Evolutionary conservation across 2,113 vertebrate species (phyloP).

Genomic region (Pelusios castaneus): DNA sequence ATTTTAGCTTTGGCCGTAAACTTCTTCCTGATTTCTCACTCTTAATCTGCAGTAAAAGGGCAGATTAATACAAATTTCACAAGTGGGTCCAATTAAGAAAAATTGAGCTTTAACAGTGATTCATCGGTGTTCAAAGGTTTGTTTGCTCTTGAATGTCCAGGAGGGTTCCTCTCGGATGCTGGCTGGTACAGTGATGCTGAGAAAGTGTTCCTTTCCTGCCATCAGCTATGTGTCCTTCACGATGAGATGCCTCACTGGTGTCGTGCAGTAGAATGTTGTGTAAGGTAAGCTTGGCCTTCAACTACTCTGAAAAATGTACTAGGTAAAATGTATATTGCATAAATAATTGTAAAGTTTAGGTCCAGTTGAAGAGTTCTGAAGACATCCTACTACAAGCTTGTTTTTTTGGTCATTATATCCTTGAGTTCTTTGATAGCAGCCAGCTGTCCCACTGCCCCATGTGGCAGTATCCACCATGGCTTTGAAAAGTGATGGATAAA

Average conservation of each 20-base stretch:
- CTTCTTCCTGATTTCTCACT: not conserved
- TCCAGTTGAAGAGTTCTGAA: not conserved
- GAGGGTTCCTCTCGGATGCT: slow-evolving; percentile 96
- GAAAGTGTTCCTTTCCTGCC: slow-evolving; percentile 97
- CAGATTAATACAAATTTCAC: fast-evolving
- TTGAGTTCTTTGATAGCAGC: not conserved
- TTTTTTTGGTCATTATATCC: not conserved
- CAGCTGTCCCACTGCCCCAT: not conserved
- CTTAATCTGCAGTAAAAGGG: not conserved
- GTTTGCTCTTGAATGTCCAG: slow-evolving; percentile 66
- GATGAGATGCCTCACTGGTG: slow-evolving; percentile 97
- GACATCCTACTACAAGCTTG: not conserved
- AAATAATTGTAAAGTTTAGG: not conserved
- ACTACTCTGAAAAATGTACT: fast-evolving
- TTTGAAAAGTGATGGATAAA: not conserved
- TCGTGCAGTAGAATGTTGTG: slow-evolving; percentile 95
- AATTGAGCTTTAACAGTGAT: fast-evolving
- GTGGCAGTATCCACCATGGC: not conserved
- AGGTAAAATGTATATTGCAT: not conserved
- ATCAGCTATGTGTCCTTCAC: slow-evolving; percentile 95
- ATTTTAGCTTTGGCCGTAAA: not conserved
- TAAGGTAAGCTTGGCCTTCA: slow-evolving; percentile 83
- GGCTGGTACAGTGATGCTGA: slow-evolving; percentile 99
- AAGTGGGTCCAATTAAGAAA: not conserved
- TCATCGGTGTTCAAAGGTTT: not conserved